Percentiles rank a stretch among this genome's conserved stretches.
These are phyloP conservation scores for Sebastes steindachneri DNA, from an alignment of 2,797 vertebrate species.

Conservation along the genomic window DNA sequence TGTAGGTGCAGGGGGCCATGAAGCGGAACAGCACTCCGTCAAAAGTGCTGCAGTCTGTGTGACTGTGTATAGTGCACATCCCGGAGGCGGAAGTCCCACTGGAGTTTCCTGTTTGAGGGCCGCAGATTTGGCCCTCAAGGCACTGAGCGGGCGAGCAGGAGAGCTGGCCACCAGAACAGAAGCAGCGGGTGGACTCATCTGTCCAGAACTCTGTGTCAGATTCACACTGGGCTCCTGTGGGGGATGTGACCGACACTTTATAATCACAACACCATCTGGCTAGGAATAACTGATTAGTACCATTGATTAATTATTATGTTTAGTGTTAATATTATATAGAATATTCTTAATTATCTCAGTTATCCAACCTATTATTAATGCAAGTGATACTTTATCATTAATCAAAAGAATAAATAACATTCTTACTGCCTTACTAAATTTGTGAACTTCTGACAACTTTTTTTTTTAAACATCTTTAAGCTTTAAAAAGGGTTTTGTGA, in stretches of 20 bases:
- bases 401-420: neutral
- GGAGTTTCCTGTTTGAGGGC: slow-evolving; percentile 48
- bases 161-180: slow-evolving; percentile 67
- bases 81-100: slow-evolving; percentile 61
- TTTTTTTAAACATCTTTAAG: neutral
- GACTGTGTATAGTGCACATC: slow-evolving; percentile 81
- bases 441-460: neutral
- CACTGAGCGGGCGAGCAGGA: slow-evolving; percentile 76
- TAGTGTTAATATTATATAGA: neutral
- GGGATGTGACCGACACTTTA: slow-evolving; percentile 1
- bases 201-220: slow-evolving; percentile 81
- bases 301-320: neutral
- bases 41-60: slow-evolving; percentile 86
- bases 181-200: slow-evolving; percentile 82
- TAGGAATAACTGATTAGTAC: neutral
- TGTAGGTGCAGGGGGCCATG: slow-evolving; percentile 84
- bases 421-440: neutral
- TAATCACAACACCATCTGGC: slow-evolving; percentile 3
- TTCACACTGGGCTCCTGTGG: slow-evolving; percentile 82
- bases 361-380: neutral
- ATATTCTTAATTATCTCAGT: neutral
- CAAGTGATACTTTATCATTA: neutral
- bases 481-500: neutral
- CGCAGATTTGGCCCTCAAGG: slow-evolving; percentile 73
- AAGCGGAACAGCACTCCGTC: slow-evolving; percentile 84